A percentile compares a stretch with the other conserved stretches of the same genome.
Evolutionary conservation across 1,140 invertebrate genomes (phyloP).

Genomic region (Cephus cinctus): DNA sequence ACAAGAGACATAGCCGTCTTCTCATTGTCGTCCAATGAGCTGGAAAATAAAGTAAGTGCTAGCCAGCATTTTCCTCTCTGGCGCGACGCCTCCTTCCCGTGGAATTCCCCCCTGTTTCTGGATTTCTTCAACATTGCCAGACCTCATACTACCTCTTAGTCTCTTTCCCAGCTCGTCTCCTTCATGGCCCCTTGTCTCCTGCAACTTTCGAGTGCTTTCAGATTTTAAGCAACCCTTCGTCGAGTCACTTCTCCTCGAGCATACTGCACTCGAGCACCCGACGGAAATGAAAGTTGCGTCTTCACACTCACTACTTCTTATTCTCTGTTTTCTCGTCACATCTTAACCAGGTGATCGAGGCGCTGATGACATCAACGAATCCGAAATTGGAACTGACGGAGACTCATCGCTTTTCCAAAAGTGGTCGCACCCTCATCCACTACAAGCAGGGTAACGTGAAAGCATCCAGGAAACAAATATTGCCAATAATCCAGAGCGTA

Average conservation of each 20-base stretch:
- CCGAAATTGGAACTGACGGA: conserved; percentile 39
- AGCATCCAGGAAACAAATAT: conserved; percentile 63
- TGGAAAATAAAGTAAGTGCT: conserved; percentile 43
- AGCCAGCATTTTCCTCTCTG: conserved; percentile 18
- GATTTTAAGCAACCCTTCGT: not conserved
- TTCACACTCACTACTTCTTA: no score
- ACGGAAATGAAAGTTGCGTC: not conserved
- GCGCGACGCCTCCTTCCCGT: not conserved
- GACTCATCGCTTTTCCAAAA: conserved; percentile 26
- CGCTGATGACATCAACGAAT: conserved; percentile 27
- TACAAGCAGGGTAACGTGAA: conserved; percentile 59
- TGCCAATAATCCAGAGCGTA: conserved; percentile 56
- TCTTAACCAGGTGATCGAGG: conserved; percentile 34
- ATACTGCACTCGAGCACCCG: no score
- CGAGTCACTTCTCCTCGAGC: not conserved
- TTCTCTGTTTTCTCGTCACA: no score
- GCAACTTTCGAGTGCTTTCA: conserved; percentile 12
- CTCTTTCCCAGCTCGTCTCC: conserved; percentile 6
- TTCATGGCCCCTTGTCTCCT: conserved; percentile 1
- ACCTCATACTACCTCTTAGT: not conserved
- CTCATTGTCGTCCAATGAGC: conserved; percentile 34
- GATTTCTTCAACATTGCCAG: conserved; percentile 11
- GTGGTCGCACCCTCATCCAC: conserved; percentile 35
- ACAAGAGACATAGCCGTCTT: conserved; percentile 59
- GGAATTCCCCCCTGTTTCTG: conserved; percentile 6